Conservation (phyloP, 2,888 invertebrate genomes). For the Pandemis cinnamomeana region DNA sequence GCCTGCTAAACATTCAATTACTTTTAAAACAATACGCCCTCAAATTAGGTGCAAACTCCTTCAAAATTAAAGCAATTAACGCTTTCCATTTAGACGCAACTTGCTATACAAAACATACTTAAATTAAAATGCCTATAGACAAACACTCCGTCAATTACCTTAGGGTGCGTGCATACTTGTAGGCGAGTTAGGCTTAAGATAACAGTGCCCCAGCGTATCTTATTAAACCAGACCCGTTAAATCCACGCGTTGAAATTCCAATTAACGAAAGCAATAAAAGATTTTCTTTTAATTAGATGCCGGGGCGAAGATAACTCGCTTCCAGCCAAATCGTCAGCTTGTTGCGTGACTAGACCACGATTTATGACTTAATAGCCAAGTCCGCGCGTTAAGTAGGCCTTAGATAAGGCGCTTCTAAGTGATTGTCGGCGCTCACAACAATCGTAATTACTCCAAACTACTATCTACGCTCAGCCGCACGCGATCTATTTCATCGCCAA, state of each 20-base stretch:
- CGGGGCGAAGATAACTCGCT: conserved; percentile 75
- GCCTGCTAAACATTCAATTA: conserved; percentile 53
- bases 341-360: conserved; percentile 76
- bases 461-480: conserved; percentile 76
- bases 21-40: conserved; percentile 4
- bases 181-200: not conserved
- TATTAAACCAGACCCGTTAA: conserved; percentile 20
- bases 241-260: conserved; percentile 37
- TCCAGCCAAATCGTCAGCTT: conserved; percentile 51
- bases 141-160: not conserved
- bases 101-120: conserved; percentile 1
- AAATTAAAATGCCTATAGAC: not conserved
- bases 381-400: conserved; percentile 81
- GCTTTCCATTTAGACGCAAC: not conserved
- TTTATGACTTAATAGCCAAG: conserved; percentile 83
- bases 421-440: conserved; percentile 84
- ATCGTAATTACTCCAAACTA: conserved; percentile 84
- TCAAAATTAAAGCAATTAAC: conserved; percentile 2
- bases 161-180: conserved; percentile 9
- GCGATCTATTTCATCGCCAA: conserved; percentile 77
- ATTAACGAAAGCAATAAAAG: conserved; percentile 54
- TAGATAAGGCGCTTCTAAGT: conserved; percentile 84
- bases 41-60: not conserved
- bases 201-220: conserved; percentile 2
- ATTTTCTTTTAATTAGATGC: conserved; percentile 74